phyloP scores from a whole-genome alignment of 35 echinoderm and acorn worm genomes.

The Hemicentrotus pulcherrimus region DNA sequence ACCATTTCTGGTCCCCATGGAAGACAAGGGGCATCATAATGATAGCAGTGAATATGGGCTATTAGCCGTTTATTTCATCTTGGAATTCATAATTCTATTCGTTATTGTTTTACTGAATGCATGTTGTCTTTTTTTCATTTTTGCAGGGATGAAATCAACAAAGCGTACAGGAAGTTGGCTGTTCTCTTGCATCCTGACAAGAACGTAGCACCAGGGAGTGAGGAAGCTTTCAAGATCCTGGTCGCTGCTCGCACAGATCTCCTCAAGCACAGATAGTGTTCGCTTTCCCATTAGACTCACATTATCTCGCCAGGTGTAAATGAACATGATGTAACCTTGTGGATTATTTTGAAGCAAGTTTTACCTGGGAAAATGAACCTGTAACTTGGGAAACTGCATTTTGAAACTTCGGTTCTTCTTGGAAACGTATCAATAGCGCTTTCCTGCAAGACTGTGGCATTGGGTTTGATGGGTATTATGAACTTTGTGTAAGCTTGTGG shows the following conservation, averaged over 20 bases:
- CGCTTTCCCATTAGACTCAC: background rate
- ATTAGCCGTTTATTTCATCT: too few relatives aligned
- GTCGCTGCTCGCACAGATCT: conserved; percentile 85
- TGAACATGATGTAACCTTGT: background rate
- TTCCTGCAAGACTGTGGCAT: too few relatives aligned
- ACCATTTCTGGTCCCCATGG: too few relatives aligned
- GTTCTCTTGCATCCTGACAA: conserved; percentile 97
- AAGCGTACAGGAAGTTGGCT: conserved; percentile 86
- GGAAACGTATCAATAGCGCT: too few relatives aligned
- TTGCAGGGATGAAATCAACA: conserved; percentile 93
- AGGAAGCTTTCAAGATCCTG: conserved; percentile 98
- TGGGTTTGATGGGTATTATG: background rate
- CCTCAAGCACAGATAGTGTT: conserved; percentile 72
- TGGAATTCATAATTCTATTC: too few relatives aligned
- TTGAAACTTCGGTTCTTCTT: background rate
- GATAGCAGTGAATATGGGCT: too few relatives aligned
- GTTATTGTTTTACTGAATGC: too few relatives aligned
- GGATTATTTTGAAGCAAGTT: background rate
- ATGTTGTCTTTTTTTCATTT: conserved; percentile 52
- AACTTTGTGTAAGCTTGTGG: background rate
- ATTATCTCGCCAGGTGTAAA: background rate
- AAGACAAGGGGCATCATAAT: too few relatives aligned
- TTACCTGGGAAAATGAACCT: background rate
- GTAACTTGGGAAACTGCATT: background rate
- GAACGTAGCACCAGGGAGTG: conserved; percentile 91